phyloP scores from a whole-genome alignment of 64 coral and sea anemone genomes.

The Pachyseris speciosa region DNA sequence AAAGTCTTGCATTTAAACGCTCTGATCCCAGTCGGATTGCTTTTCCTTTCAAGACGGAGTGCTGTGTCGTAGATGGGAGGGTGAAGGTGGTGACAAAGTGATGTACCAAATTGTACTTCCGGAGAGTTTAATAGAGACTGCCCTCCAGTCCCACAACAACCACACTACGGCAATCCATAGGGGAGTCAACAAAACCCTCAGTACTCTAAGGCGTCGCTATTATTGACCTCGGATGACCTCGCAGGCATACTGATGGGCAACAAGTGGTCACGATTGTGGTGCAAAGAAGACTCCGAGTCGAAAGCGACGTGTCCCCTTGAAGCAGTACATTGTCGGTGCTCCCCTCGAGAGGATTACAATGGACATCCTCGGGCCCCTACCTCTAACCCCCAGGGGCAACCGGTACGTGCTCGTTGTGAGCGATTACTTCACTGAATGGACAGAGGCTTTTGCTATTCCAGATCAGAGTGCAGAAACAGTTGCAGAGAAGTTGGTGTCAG shows the following conservation, averaged over 20 bases:
- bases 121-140: neutral
- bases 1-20: too few species aligned
- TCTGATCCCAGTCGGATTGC: too few species aligned
- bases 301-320: constrained; percentile 22
- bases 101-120: constrained; percentile 36
- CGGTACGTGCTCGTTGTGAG: constrained; percentile 26
- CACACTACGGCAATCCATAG: constrained; percentile 60
- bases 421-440: constrained; percentile 68
- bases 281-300: constrained; percentile 14
- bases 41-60: too few species aligned
- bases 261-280: constrained; percentile 58
- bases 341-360: constrained; percentile 70
- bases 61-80: constrained; percentile 25
- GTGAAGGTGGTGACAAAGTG: neutral
- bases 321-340: constrained; percentile 56
- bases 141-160: constrained; percentile 28
- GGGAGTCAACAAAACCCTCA: constrained; percentile 45
- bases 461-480: constrained; percentile 69
- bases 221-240: constrained; percentile 52
- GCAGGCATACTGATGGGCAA: constrained; percentile 35
- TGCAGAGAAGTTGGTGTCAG: constrained; percentile 44
- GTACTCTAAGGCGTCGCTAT: constrained; percentile 23
- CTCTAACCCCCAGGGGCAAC: constrained; percentile 43
- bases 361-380: constrained; percentile 70
- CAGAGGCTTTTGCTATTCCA: constrained; percentile 47